phyloP scores from a whole-genome alignment of 2,797 vertebrate genomes.

The Enteromius radiatus region DNA sequence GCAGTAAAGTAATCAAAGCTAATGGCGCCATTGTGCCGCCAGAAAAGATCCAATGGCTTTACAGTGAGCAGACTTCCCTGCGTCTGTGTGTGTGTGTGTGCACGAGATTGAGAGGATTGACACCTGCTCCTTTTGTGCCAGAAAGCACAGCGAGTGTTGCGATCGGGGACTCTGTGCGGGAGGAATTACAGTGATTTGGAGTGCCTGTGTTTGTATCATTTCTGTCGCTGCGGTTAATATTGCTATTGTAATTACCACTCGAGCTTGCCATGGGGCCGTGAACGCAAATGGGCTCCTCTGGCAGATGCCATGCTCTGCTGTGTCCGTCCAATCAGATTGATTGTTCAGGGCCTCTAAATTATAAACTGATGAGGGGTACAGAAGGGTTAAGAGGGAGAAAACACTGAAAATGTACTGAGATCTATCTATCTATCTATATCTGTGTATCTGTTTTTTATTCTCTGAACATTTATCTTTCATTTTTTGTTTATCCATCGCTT shows the following conservation, averaged over 20 bases:
- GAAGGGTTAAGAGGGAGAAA: conserved; percentile 31
- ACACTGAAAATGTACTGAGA: background rate
- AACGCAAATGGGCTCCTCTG: conserved; percentile 65
- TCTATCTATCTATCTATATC: background rate
- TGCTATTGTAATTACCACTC: conserved; percentile 70
- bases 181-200: conserved; percentile 82
- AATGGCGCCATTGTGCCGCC: conserved; percentile 74
- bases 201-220: conserved; percentile 63
- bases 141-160: conserved; percentile 62
- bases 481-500: background rate
- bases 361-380: conserved; percentile 58
- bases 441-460: background rate
- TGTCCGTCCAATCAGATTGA: conserved; percentile 68
- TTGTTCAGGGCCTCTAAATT: conserved; percentile 75
- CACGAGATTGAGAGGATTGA: conserved; percentile 68
- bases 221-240: conserved; percentile 65
- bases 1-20: conserved; percentile 78
- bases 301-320: conserved; percentile 61
- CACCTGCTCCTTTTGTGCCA: conserved; percentile 88
- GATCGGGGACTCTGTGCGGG: conserved; percentile 67
- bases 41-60: conserved; percentile 72
- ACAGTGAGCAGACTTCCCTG: conserved; percentile 53
- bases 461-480: background rate
- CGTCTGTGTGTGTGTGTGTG: conserved; percentile 39
- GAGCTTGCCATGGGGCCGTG: conserved; percentile 63